Percentiles rank a stretch among this genome's conserved stretches.
Evolutionary conservation across 2,888 invertebrate species (phyloP).

Genomic region (Lomographa bimaculata): DNA sequence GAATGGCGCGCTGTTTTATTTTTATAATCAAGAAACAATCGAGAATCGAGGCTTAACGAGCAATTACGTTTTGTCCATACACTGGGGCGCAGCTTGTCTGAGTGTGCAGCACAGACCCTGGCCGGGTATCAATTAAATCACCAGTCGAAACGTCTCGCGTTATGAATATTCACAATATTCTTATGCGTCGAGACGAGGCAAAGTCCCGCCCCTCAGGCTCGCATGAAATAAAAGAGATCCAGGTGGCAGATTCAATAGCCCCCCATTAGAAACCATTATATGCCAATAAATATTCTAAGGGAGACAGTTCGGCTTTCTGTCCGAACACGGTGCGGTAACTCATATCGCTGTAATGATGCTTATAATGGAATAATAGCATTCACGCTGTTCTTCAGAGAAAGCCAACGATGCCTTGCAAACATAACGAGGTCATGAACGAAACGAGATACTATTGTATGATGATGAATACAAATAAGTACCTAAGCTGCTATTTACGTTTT

Average conservation of each 20-base stretch:
- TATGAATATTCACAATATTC: constrained; percentile 80
- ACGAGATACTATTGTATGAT: constrained; percentile 11
- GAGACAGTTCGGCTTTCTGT: constrained; percentile 71
- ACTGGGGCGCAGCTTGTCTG: constrained; percentile 53
- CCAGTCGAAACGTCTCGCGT: constrained; percentile 53
- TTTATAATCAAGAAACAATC: constrained; percentile 77
- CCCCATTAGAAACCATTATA: constrained; percentile 81
- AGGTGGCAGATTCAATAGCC: constrained; percentile 80
- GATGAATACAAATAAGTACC: too few species aligned
- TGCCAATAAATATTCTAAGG: constrained; percentile 77
- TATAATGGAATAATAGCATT: constrained; percentile 62
- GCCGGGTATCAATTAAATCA: constrained; percentile 72
- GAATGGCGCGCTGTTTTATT: constrained; percentile 57
- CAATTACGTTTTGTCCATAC: constrained; percentile 76
- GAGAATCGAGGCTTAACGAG: constrained; percentile 74
- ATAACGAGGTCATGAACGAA: constrained; percentile 28
- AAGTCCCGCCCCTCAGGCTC: constrained; percentile 48
- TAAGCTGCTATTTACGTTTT: too few species aligned
- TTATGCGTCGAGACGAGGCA: constrained; percentile 48
- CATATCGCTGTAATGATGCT: constrained; percentile 67
- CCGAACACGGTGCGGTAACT: constrained; percentile 68
- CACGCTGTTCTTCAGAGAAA: constrained; percentile 40
- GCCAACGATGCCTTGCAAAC: constrained; percentile 36
- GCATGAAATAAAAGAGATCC: constrained; percentile 68
- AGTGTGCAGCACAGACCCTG: constrained; percentile 35